Base-by-base conservation (phyloP, 2,797 vertebrate genomes). In the Gallinago solitaria region DNA sequence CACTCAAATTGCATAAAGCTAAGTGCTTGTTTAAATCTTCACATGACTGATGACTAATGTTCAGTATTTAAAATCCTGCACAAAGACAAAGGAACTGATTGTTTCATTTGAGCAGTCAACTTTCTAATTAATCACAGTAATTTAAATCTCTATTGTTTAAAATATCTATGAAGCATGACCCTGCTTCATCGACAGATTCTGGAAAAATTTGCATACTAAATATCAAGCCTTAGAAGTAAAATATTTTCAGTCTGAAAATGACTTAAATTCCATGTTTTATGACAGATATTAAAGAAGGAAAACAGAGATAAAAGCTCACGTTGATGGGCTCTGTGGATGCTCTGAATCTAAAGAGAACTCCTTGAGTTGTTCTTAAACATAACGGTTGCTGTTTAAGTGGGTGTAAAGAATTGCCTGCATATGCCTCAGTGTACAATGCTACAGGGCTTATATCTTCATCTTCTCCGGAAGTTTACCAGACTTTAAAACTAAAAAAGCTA, bases 1-100 rank as follows among this genome's bases (percentile, higher is more conserved):
- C 92, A 96, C 67, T 94, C 87, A 48, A 90, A 94, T 82, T 95
- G 85, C 90, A 94, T 83, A 95, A 94, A 96, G 68, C 94, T 85
- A 95, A 95, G 68, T 89, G 83, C 93, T 94, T 95, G 93, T 95
- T 96, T 96, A 97, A 97, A 96, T 69, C 95, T 88, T 94, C 94
- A 94, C 95, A 95, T 96, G 93, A 93, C 96, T 75, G 88, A 94
- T 96, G 93, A 97, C 94, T 97, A 96, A 96, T 77, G 88, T 87
- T 94, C 92, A 90, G 86, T 77, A 85, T 82, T 95, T 91, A 92
- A 93, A 94, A 94, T 53, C 75, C 88, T 57, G 60, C 74, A 37
- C 64, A 59, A 95, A 95, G 65, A 37, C 63, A 59, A 95, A 95
- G 61, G 56, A 76, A 89, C 64, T 25, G 70, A 89, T 95, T 96